phyloP scores from a whole-genome alignment of 2,113 vertebrate genomes.

The Amphilophus citrinellus region DNA sequence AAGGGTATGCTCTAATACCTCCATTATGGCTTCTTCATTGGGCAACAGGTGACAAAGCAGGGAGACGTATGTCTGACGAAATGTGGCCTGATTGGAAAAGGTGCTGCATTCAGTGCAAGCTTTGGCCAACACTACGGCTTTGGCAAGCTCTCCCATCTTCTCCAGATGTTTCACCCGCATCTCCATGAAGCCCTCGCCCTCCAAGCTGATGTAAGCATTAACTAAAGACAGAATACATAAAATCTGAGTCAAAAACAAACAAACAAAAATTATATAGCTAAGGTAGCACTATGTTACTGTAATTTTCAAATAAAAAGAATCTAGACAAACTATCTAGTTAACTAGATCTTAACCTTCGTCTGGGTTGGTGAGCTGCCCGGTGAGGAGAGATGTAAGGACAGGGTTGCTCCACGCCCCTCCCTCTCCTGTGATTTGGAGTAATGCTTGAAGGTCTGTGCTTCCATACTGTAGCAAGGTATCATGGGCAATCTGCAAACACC shows the following conservation, averaged over 20 bases:
- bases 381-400: constrained; percentile 90
- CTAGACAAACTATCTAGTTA: neutral
- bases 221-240: constrained; percentile 75
- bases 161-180: constrained; percentile 97
- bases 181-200: constrained; percentile 96
- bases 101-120: constrained; percentile 89
- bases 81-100: constrained; percentile 88
- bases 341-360: constrained; percentile 87
- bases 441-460: constrained; percentile 92
- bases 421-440: constrained; percentile 93
- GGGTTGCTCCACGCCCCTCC: constrained; percentile 94
- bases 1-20: constrained; percentile 80
- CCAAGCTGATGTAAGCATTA: constrained; percentile 90
- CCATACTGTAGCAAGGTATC: constrained; percentile 92
- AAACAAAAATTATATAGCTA: neutral
- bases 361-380: constrained; percentile 87
- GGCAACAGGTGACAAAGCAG: constrained; percentile 94
- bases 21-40: constrained; percentile 93
- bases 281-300: neutral
- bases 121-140: constrained; percentile 92
- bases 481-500: constrained; percentile 83
- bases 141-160: constrained; percentile 92
- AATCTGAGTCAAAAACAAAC: neutral
- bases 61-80: constrained; percentile 93
- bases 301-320: neutral